Base-by-base conservation (phyloP, 2,797 vertebrate species). In the Simalia tracyae region DNA sequence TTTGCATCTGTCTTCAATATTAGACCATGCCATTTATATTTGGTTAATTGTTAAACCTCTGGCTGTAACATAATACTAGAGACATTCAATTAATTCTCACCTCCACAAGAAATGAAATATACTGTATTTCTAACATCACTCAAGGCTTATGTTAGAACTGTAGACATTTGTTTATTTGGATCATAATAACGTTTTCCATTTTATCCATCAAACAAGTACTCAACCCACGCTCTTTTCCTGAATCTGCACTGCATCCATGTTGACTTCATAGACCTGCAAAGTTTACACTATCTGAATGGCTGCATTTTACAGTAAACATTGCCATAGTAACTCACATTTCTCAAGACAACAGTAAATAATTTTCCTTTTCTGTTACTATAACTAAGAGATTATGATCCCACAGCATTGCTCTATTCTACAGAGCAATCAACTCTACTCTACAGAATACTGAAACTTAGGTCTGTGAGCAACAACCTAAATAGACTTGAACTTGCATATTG, bases 261-360 rank as follows among this genome's bases (percentile, higher is more conserved):
- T 19, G 22, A 7, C 63, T 96, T 90, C 93, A 92, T 88, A 87
- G 68, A 59, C 93, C 92, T 94, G 36, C 54, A 90, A 92, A 54
- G 94, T 88, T 93, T 91, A 93, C 89, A 89, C 84, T 60, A 28
- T 56, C 88, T 61, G 24, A 90, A 4, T 19, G 2, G 59, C 86
- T 94, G 87, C 26, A 89, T 94, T 94, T 93, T 76, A 89, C 60
- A 86, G 22, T 28, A 66, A 14, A 59, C 24, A 42, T 36, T 60
- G 31, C 63, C 72, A 56, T 84, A 92, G 11, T 17, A 57, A 87
- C 24, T 76, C 93, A 19, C 19, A 81, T 93, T 89, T 28, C 68
- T 84, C 57, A 95, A 91, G 42, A 68, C 91, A 66, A 66, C 56
- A 31, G 22, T 50, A 89, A 91, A 91, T 89, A 94, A 36, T 36